Conservation (phyloP, 2,888 invertebrate genomes). For the Parnassius apollo region DNA sequence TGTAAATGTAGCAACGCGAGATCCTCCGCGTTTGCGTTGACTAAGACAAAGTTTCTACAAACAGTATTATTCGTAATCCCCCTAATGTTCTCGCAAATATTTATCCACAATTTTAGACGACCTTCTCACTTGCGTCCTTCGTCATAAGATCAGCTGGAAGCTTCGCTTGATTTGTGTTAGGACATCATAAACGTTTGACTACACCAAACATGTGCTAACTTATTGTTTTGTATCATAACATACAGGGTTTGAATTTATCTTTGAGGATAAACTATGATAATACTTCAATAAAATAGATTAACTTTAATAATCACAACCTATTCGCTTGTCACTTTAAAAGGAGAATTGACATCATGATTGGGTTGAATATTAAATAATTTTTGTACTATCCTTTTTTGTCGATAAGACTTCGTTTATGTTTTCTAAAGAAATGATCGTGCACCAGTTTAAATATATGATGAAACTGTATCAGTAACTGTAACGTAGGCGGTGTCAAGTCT, state of each 20-base stretch:
- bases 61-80: conserved; percentile 15
- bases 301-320: not conserved
- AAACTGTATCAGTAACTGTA: too few species aligned
- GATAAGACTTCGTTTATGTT: too few species aligned
- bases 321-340: too few species aligned
- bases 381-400: too few species aligned
- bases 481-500: too few species aligned
- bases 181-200: not conserved
- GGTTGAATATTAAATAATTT: too few species aligned
- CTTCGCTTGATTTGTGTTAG: conserved; percentile 3
- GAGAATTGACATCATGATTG: too few species aligned
- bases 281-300: not conserved
- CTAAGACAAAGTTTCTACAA: conserved; percentile 12
- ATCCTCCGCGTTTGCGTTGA: not conserved
- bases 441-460: too few species aligned
- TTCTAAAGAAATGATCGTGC: too few species aligned
- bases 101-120: conserved; percentile 14
- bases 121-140: conserved; percentile 1
- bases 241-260: not conserved
- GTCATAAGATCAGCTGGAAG: conserved; percentile 14
- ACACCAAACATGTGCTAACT: not conserved
- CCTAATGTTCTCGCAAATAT: conserved; percentile 8
- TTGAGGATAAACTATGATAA: not conserved
- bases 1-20: conserved; percentile 2
- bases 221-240: not conserved